Evolutionary conservation across 2,888 invertebrate species (phyloP).

Genomic region (Troides helena): DNA sequence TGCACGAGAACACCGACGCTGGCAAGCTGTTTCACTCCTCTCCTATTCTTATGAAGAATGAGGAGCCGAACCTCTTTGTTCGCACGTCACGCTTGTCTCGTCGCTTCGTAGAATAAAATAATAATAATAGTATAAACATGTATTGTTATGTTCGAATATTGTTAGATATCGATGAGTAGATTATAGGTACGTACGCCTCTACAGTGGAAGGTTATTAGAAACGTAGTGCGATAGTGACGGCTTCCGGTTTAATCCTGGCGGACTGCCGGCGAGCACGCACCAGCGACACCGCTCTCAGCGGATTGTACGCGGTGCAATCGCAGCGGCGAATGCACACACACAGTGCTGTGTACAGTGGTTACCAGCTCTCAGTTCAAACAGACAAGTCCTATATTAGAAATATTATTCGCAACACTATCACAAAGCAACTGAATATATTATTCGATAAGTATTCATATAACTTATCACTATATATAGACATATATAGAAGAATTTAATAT

Average conservation of each 20-base stretch:
- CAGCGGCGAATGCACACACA: neutral
- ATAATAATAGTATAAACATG: no score
- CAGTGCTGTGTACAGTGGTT: neutral
- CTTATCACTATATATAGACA: no score
- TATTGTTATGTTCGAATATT: no score
- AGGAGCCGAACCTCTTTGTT: no score
- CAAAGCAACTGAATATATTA: no score
- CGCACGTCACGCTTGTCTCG: no score
- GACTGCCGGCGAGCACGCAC: slow-evolving; percentile 40
- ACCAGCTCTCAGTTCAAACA: neutral
- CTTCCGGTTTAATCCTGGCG: slow-evolving; percentile 40
- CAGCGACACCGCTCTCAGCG: slow-evolving; percentile 39
- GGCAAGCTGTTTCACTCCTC: no score
- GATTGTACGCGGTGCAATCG: slow-evolving; percentile 32
- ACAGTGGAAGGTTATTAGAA: slow-evolving; percentile 33
- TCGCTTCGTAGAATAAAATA: no score
- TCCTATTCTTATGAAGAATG: no score
- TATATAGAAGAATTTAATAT: no score
- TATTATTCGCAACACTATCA: neutral
- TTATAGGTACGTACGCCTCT: neutral
- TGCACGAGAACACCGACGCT: no score
- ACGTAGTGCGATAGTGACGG: slow-evolving; percentile 35
- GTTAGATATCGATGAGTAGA: neutral
- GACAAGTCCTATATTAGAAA: neutral
- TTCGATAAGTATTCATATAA: no score